Conservation (phyloP, 2,797 vertebrate species). For the Semaprochilodus insignis region DNA sequence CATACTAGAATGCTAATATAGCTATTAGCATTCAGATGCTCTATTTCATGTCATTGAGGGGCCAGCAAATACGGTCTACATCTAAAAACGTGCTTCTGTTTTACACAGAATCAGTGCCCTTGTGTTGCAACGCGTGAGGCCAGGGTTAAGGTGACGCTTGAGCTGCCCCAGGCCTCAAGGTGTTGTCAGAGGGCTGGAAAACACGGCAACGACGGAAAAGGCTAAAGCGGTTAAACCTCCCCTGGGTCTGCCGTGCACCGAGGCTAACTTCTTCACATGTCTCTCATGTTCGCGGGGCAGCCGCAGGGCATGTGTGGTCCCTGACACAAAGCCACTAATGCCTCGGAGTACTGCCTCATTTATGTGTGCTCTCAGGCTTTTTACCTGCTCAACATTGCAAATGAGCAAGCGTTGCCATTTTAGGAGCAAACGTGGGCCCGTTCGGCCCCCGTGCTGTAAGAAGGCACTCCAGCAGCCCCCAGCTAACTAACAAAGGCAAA, state of each 20-base stretch:
- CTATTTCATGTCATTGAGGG: slow-evolving; percentile 76
- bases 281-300: slow-evolving; percentile 11
- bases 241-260: neutral
- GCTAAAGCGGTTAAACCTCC: neutral
- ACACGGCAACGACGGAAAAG: slow-evolving; percentile 27
- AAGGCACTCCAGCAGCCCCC: slow-evolving; percentile 50
- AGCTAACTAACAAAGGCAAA: slow-evolving; percentile 57
- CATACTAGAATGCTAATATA: slow-evolving; percentile 67
- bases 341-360: slow-evolving; percentile 16
- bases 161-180: neutral
- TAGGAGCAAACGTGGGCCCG: slow-evolving; percentile 39
- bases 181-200: neutral
- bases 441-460: slow-evolving; percentile 48
- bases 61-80: slow-evolving; percentile 74
- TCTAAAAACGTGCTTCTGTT: slow-evolving; percentile 77
- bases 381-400: slow-evolving; percentile 34
- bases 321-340: slow-evolving; percentile 12
- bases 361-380: slow-evolving; percentile 22
- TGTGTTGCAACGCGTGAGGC: slow-evolving; percentile 63
- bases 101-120: slow-evolving; percentile 69
- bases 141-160: neutral
- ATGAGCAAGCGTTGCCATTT: slow-evolving; percentile 41
- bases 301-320: slow-evolving; percentile 14
- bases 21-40: slow-evolving; percentile 79
- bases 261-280: slow-evolving; percentile 31